Conservation (phyloP, 2,888 invertebrate species). For the Pristionchus japonicus region DNA sequence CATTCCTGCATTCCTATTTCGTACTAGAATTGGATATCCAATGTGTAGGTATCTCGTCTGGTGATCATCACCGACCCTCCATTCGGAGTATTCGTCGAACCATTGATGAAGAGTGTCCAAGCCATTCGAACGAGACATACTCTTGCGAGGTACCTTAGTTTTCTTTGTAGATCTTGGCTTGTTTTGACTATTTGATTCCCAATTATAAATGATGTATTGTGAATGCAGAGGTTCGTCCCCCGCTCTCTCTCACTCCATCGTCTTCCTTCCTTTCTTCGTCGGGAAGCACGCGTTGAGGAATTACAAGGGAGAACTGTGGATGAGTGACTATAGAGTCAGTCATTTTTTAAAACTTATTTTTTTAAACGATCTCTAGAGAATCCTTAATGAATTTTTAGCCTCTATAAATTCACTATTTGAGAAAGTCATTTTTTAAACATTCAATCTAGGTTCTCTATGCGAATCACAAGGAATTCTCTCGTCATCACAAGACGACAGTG, state of each 20-base stretch:
- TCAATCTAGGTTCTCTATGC: conserved; percentile 70
- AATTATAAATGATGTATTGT: not conserved
- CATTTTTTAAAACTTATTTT: too few relatives aligned
- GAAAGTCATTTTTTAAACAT: too few relatives aligned
- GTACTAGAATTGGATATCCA: not conserved
- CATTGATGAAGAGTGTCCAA: conserved; percentile 61
- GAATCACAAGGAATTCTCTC: conserved; percentile 65
- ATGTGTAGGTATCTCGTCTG: conserved; percentile 52
- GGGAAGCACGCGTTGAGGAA: conserved; percentile 62
- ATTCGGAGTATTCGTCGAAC: conserved; percentile 70
- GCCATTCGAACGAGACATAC: conserved; percentile 55
- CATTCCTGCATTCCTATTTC: too few relatives aligned
- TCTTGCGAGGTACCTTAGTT: conserved; percentile 49
- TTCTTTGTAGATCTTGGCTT: not conserved
- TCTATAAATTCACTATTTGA: too few relatives aligned
- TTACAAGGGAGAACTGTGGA: conserved; percentile 56
- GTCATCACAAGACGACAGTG: conserved; percentile 63
- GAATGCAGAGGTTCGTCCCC: not conserved
- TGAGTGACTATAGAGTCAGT: conserved; percentile 68
- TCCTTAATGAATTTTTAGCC: too few relatives aligned
- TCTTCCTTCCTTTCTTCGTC: conserved; percentile 66
- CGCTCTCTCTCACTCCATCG: conserved; percentile 50
- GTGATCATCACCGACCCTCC: conserved; percentile 69
- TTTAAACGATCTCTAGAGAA: too few relatives aligned
- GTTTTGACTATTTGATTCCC: not conserved